Percentiles rank a stretch among this genome's conserved stretches.
These are phyloP conservation scores for Anguilla obscura DNA, from an alignment of 2,797 vertebrate genomes.

Conservation along the genomic window DNA sequence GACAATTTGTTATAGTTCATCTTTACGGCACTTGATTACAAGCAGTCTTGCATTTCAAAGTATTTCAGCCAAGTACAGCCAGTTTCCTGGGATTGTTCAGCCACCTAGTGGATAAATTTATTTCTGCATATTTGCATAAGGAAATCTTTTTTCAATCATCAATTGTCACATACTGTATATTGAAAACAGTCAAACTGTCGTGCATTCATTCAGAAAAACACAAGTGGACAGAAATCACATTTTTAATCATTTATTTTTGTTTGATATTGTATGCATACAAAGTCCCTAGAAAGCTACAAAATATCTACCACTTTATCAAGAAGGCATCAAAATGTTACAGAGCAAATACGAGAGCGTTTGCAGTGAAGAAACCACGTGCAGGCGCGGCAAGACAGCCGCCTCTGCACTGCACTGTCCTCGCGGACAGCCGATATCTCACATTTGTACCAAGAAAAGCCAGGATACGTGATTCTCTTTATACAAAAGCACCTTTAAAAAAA, in stretches of 20 bases:
- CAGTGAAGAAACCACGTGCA: slow-evolving; percentile 93
- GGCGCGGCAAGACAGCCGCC: slow-evolving; percentile 76
- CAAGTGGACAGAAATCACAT: slow-evolving; percentile 26
- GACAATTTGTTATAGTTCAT: background rate
- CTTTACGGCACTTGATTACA: background rate
- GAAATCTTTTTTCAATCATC: no score
- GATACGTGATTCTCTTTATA: slow-evolving; percentile 84
- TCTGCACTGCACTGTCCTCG: slow-evolving; percentile 89
- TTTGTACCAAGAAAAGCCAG: slow-evolving; percentile 97
- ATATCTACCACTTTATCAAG: slow-evolving; percentile 99
- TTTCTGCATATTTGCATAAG: background rate
- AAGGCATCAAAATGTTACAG: slow-evolving; percentile 99
- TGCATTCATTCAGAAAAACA: slow-evolving; percentile 9
- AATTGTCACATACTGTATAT: background rate
- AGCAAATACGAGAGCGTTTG: slow-evolving; percentile 98
- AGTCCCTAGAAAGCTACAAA: slow-evolving; percentile 99
- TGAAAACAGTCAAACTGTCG: background rate
- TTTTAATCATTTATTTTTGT: slow-evolving; percentile 92
- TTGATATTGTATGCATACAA: slow-evolving; percentile 99
- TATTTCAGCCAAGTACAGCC: background rate
- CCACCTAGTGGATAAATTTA: background rate
- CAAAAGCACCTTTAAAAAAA: slow-evolving; percentile 94
- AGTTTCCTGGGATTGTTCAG: background rate
- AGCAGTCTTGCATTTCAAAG: background rate
- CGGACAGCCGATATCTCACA: slow-evolving; percentile 96